Percentiles rank a stretch among this genome's conserved stretches.
Conservation (phyloP, 1,140 invertebrate genomes). For the Teleogryllus occipitalis region DNA sequence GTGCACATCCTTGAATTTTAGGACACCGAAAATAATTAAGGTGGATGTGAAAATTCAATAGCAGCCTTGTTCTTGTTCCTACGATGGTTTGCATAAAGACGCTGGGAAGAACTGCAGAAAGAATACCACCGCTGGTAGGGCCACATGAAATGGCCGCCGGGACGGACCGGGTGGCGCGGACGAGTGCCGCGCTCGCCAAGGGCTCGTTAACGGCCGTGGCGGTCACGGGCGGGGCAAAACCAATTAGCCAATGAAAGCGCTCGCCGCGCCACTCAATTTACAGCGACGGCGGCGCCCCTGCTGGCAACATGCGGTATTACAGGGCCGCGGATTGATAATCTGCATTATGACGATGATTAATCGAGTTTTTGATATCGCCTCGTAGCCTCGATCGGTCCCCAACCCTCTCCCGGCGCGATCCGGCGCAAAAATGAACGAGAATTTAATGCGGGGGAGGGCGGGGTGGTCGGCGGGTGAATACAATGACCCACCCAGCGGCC, state of each 20-base stretch:
- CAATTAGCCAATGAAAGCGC: background rate
- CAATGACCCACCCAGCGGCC: background rate
- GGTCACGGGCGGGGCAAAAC: background rate
- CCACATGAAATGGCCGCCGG: too few species aligned
- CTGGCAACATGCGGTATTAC: background rate
- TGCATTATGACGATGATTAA: slow-evolving; percentile 5
- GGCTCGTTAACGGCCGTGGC: background rate
- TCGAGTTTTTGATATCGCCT: background rate
- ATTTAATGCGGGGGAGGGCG: background rate
- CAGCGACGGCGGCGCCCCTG: background rate
- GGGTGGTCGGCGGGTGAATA: background rate
- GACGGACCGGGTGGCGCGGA: too few species aligned
- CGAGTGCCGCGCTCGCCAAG: background rate
- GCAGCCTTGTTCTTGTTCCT: too few species aligned
- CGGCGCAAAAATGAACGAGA: background rate
- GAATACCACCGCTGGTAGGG: too few species aligned
- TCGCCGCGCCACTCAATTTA: background rate
- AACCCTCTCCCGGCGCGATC: background rate
- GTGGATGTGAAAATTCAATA: too few species aligned
- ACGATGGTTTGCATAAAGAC: too few species aligned
- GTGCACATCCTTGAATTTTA: too few species aligned
- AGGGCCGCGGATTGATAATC: background rate
- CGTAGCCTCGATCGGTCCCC: background rate
- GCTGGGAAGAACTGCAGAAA: too few species aligned
- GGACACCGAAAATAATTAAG: too few species aligned